A percentile compares a stretch with the other conserved stretches of the same genome.
Conservation (phyloP, 1,140 invertebrate genomes). For the Drosophila burlai region DNA sequence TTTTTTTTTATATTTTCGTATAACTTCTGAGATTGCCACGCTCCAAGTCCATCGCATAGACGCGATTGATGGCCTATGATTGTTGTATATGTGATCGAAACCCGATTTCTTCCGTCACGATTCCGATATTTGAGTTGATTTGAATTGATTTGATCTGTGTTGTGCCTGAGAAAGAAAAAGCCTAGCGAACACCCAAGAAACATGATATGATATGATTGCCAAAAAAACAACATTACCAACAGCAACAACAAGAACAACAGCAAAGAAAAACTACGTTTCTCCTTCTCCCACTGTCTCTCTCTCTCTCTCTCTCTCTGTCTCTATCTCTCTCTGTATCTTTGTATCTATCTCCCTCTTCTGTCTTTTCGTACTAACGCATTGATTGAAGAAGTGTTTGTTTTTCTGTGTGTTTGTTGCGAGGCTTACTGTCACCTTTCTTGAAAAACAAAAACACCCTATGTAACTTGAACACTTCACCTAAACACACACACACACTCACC, state of each 20-base stretch:
- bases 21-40: slow-evolving; percentile 22
- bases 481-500: slow-evolving; percentile 3
- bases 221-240: slow-evolving; percentile 33
- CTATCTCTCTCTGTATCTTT: slow-evolving; percentile 8
- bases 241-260: slow-evolving; percentile 23
- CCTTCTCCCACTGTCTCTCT: slow-evolving; percentile 26
- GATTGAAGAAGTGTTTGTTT: slow-evolving; percentile 31
- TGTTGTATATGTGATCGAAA: slow-evolving; percentile 40
- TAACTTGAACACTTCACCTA: slow-evolving; percentile 14
- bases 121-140: slow-evolving; percentile 40
- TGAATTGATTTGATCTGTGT: slow-evolving; percentile 43
- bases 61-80: slow-evolving; percentile 43
- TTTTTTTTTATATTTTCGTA: slow-evolving; percentile 11
- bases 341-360: slow-evolving; percentile 17
- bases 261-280: slow-evolving; percentile 25
- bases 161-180: slow-evolving; percentile 39
- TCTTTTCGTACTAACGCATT: slow-evolving; percentile 35
- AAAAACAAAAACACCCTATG: slow-evolving; percentile 5
- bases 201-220: slow-evolving; percentile 1
- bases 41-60: slow-evolving; percentile 40
- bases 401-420: slow-evolving; percentile 28
- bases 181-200: slow-evolving; percentile 49
- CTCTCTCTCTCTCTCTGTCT: slow-evolving; percentile 3
- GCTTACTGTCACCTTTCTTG: slow-evolving; percentile 15
- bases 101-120: slow-evolving; percentile 23